Percentiles rank a stretch among this genome's conserved stretches.
These are phyloP conservation scores for Nudaria mundana DNA, from an alignment of 2,888 invertebrate genomes.

Conservation along the genomic window DNA sequence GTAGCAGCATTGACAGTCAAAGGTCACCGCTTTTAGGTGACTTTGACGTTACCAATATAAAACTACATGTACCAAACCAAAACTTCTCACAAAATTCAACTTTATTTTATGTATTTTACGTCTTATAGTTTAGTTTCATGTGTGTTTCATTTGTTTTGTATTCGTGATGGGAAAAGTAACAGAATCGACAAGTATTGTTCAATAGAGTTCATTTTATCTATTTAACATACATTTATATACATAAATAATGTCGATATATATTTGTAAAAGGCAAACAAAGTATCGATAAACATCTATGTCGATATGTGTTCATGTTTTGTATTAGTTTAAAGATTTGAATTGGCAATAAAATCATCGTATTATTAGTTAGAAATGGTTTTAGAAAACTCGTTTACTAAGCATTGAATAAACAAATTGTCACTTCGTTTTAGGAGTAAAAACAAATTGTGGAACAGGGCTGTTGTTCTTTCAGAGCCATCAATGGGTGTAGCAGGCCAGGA, in stretches of 20 bases:
- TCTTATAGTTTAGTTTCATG: not conserved
- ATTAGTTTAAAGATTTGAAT: constrained; percentile 20
- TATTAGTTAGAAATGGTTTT: constrained; percentile 11
- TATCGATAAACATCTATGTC: constrained; percentile 25
- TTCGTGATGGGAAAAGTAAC: constrained; percentile 38
- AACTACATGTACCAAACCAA: not conserved
- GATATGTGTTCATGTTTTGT: constrained; percentile 24
- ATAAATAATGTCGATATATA: constrained; percentile 32
- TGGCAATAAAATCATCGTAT: constrained; percentile 13
- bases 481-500: too few species aligned
- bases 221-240: constrained; percentile 37
- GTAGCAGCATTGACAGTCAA: constrained; percentile 37
- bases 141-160: constrained; percentile 12
- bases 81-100: constrained; percentile 6
- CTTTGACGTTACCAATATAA: constrained; percentile 36
- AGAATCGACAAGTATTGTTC: constrained; percentile 39
- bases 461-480: too few species aligned
- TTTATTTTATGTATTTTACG: constrained; percentile 4
- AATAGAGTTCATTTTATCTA: constrained; percentile 39
- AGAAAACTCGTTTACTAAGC: constrained; percentile 1
- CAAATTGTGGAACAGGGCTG: too few species aligned
- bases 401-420: constrained; percentile 2
- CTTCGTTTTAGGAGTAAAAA: too few species aligned
- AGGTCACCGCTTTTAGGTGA: constrained; percentile 49
- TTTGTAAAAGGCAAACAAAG: constrained; percentile 22